Evolutionary conservation across 2,888 invertebrate species (phyloP).

Genomic region (Agrilus cyanescens): DNA sequence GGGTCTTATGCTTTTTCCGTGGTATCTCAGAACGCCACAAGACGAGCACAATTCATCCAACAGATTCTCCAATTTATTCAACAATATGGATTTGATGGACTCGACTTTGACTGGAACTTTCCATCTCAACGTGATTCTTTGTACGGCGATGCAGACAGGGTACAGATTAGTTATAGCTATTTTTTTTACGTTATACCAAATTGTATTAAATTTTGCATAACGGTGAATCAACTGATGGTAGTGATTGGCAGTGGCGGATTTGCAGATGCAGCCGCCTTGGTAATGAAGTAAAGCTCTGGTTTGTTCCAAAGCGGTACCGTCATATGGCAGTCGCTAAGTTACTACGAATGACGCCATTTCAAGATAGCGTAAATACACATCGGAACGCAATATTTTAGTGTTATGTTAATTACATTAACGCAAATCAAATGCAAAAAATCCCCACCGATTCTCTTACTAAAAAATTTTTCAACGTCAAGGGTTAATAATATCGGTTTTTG

Average conservation of each 20-base stretch:
- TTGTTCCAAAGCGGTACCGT: no score
- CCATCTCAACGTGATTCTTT: constrained; percentile 45
- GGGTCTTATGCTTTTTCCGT: constrained; percentile 29
- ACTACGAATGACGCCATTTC: not conserved
- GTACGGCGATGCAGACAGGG: constrained; percentile 20
- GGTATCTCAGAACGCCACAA: constrained; percentile 35
- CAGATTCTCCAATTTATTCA: constrained; percentile 43
- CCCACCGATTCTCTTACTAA: no score
- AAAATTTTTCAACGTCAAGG: no score
- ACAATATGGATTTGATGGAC: constrained; percentile 52
- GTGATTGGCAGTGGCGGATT: no score
- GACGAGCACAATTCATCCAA: constrained; percentile 42
- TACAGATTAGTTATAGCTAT: constrained; percentile 5
- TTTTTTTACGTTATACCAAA: no score
- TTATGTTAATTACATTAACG: not conserved
- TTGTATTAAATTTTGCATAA: no score
- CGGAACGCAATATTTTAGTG: not conserved
- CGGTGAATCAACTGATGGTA: no score
- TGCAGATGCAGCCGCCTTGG: no score
- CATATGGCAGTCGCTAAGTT: no score
- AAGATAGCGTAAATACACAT: not conserved
- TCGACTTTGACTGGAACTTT: constrained; percentile 66
- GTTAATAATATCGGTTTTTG: no score
- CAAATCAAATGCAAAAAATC: no score
- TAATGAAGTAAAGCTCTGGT: no score